Base-by-base conservation (phyloP, 1,140 invertebrate species). In the Euwallacea similis region DNA sequence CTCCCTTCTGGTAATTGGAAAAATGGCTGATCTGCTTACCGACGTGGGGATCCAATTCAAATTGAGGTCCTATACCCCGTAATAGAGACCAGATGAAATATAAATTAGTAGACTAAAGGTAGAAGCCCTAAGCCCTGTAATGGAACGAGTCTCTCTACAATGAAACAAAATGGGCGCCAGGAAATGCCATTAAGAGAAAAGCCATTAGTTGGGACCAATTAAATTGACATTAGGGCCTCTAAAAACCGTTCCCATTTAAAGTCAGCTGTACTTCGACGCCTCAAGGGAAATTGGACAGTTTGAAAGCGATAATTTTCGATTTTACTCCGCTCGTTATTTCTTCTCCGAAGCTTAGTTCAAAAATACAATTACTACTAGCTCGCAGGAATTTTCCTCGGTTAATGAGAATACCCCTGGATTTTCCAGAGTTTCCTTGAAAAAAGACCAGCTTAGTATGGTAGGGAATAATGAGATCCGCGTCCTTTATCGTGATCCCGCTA, bases 171-270 rank as follows among this genome's bases (percentile, higher is more conserved):
- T 58, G 46, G 46, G 13, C 9, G 46, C 9, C 46, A 50, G 46
- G 13, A 50, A 50, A 50, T 10, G 55, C 55, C 55, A 58, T 58
- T 58, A 58, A 41, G 13, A 58, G 55, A 58, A 58, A 58, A 58
- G 55, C 55, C 55, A 58, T 58, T 58, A 58, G 55, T 58, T 58
- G 55, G 13, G 55, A 58, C 55, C 55, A 58, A 58, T 58, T 58
- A 58, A 58, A 58, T 15, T 58, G 55, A 58, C 55, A 58, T 58
- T 58, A 58, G 55, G 7, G 55, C 21, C 10, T 33, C 55, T 15
- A 58, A 58, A 58, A 58, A 58, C 46, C 9, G n/a, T 58, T 58
- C 46, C 55, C 55, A 58, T 58, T 58, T 58, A 58, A 58, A 58
- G 55, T 33, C 55, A 58, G 21, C 15, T 33, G 55, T 58, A 58